Evolutionary conservation across 1,140 invertebrate genomes (phyloP), one percentile per base, ranked within the genome.

Genomic region (Maconellicoccus hirsutus): DNA sequence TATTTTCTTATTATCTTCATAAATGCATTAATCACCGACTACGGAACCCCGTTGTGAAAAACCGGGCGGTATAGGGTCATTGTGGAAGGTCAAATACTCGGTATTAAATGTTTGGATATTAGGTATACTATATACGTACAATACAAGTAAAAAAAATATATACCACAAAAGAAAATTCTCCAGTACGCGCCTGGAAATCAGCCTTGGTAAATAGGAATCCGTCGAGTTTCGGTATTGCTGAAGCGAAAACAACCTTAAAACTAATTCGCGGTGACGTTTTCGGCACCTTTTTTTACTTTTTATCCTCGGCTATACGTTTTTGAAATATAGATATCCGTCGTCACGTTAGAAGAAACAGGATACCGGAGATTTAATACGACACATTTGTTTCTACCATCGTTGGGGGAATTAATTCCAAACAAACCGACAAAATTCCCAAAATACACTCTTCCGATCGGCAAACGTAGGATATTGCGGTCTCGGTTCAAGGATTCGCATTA

Each of bases 1-100:
- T 52, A 52, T 52, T 52, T 52, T 52, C 42, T 52, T 52, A 52
- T 52, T 52, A 52, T 52, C 42, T 52, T 52, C 42, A 52, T 52
- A 52, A 52, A 52, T 52, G 42, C 42, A 52, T 52, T 52, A 52
- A 52, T 52, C 42, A 52, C 42, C 42, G 42, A 52, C 42, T 52
- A 19, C 16, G 42, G 42, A 52, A 52, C 42, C 42, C 42, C 42
- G 42, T 19, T 19, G 42, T 52, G 42, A 52, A 52, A 52, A 52
- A 52, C 42, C 42, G 42, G 42, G 42, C 42, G 42, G 42, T 19
- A 19, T 19, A 52, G 42, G 42, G 42, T 52, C 42, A 52, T 52
- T 52, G 42, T 52, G 42, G 42, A 52, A 52, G 42, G 42, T 52
- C 42, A 52, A 52, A 52, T 52, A 52, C 42, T 19, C 42, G 42